phyloP scores from a whole-genome alignment of 2,888 invertebrate genomes.

The Chesias legatella region DNA sequence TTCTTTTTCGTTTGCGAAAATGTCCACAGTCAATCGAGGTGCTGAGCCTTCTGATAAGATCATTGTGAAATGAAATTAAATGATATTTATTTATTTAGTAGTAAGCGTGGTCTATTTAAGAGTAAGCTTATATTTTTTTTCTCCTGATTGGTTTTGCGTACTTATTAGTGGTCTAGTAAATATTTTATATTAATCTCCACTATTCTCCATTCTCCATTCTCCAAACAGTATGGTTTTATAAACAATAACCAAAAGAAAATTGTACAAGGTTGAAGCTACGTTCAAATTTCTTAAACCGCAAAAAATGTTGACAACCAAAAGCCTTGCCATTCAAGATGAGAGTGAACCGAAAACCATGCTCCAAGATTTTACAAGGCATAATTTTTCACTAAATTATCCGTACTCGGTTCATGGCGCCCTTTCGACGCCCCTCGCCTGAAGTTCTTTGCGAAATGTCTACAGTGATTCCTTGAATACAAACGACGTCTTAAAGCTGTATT shows the following conservation, averaged over 20 bases:
- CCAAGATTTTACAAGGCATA: conserved; percentile 58
- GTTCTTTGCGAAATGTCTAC: conserved; percentile 78
- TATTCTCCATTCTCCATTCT: too few species aligned
- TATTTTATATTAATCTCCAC: too few species aligned
- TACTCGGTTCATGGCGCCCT: conserved; percentile 59
- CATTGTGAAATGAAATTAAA: too few species aligned
- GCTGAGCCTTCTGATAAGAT: too few species aligned
- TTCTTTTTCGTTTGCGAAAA: conserved; percentile 11
- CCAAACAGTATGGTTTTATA: too few species aligned
- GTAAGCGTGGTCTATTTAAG: too few species aligned
- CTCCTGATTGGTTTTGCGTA: too few species aligned
- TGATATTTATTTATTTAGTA: too few species aligned
- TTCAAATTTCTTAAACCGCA: conserved; percentile 9
- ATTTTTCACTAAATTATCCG: conserved; percentile 72
- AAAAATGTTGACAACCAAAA: conserved; percentile 27
- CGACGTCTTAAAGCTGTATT: conserved; percentile 70
- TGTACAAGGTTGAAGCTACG: not conserved
- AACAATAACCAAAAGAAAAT: not conserved
- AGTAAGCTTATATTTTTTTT: too few species aligned
- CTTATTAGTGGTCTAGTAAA: too few species aligned
- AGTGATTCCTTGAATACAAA: conserved; percentile 81
- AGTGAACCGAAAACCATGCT: conserved; percentile 37
- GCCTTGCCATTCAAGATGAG: conserved; percentile 21
- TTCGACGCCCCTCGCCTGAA: conserved; percentile 58
- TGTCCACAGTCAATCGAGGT: not conserved